Evolutionary conservation across 2,113 vertebrate species (phyloP).

Genomic region (Sitta europaea): DNA sequence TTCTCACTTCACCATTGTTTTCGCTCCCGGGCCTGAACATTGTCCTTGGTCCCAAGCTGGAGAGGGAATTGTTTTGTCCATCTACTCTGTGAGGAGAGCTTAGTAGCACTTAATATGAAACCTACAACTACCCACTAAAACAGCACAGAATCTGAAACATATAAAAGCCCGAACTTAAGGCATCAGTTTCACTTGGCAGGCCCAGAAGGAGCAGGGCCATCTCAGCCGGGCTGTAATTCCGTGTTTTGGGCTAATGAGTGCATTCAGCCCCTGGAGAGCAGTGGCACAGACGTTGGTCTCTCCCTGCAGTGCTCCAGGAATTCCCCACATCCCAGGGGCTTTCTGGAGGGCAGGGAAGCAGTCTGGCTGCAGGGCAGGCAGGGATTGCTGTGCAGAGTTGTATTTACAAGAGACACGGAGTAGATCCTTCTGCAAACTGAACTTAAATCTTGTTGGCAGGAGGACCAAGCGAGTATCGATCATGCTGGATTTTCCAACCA

Average conservation of each 20-base stretch:
- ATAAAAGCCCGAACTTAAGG: no score
- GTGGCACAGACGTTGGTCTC: neutral
- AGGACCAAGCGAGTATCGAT: neutral
- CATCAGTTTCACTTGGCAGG: neutral
- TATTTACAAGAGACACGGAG: neutral
- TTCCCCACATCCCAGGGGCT: neutral
- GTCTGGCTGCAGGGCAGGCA: neutral
- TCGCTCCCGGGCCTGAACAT: no score
- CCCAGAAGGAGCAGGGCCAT: rapidly evolving
- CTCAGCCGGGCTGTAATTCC: neutral
- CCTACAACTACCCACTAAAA: no score
- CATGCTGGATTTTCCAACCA: neutral
- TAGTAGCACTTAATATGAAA: no score
- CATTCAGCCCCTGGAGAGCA: neutral
- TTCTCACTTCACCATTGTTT: no score
- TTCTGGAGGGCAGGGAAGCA: neutral
- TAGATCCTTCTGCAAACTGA: neutral
- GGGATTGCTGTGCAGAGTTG: neutral
- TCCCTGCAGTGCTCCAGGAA: neutral
- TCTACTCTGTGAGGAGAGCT: no score
- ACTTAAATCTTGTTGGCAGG: neutral
- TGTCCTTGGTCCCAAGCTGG: no score
- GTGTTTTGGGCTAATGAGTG: no score
- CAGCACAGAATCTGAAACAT: no score
- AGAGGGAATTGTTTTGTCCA: no score